Percentiles rank a stretch among this genome's conserved stretches.
Conservation (phyloP, 53 echinoderm and acorn worm genomes). For the Astropecten irregularis region DNA sequence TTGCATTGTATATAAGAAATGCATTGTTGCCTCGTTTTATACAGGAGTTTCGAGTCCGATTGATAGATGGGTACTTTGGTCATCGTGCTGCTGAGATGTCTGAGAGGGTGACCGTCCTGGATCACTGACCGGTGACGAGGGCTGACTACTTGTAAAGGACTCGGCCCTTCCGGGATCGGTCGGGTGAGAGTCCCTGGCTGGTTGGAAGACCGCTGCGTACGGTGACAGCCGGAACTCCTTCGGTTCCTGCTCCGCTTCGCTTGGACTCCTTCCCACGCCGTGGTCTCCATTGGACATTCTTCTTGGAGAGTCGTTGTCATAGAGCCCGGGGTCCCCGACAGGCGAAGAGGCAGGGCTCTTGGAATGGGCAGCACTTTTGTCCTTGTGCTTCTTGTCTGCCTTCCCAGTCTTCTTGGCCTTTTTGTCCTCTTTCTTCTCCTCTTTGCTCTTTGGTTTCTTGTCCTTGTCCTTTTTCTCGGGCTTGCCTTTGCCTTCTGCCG, state of each 20-base stretch:
- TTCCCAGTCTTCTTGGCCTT: constrained; percentile 62
- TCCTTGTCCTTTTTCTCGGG: constrained; percentile 43
- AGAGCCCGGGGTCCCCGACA: background rate
- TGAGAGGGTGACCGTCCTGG: background rate
- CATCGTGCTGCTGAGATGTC: constrained; percentile 4
- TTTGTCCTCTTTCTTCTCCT: constrained; percentile 57
- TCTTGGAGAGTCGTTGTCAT: background rate
- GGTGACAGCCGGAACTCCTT: background rate
- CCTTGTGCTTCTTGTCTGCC: constrained; percentile 44
- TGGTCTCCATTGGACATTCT: constrained; percentile 6
- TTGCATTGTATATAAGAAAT: too few relatives aligned
- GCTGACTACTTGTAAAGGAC: background rate
- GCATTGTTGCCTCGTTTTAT: too few relatives aligned
- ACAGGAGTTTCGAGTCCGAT: constrained; percentile 36
- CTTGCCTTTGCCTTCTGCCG: constrained; percentile 51
- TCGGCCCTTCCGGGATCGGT: background rate
- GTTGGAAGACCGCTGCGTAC: background rate
- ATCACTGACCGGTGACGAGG: background rate
- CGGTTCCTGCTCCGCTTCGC: background rate
- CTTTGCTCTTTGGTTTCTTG: constrained; percentile 52
- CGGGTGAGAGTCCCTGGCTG: background rate
- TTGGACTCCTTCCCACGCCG: background rate
- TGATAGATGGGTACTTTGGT: background rate
- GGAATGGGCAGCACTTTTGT: constrained; percentile 31
- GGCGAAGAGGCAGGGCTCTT: background rate